Base-by-base conservation (phyloP, 1,140 invertebrate genomes). In the Plectrocnemia conspersa region DNA sequence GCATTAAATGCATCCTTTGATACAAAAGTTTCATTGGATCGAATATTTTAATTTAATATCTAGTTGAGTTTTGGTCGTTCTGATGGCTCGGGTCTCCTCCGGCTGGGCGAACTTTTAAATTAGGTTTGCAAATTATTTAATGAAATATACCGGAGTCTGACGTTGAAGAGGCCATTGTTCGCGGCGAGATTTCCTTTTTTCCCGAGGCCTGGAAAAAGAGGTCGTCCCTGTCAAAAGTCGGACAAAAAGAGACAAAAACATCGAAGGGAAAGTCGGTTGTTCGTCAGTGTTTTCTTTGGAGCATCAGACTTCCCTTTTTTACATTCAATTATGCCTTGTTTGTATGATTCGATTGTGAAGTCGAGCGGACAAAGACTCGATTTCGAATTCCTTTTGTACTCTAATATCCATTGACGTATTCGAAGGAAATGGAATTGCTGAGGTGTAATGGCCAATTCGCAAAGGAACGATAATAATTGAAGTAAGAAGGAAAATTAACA, bases 81-180 rank as follows among this genome's bases (percentile, higher is more conserved):
- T n/a, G n/a, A n/a, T n/a, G 18, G 27, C 27, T 7, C 6, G 27
- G 6, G 6, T 29, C 27, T 29, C 27, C n/a, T 6, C 27, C 27
- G 27, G 35, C 35, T 13, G 4, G 35, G 4, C 15, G 10, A 38
- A 38, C 7, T 38, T 38, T 38, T 7, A 38, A 38, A 38, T 38
- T 38, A 16, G 35, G 15, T 38, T 38, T 38, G 35, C 35, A 38
- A 38, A 38, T 38, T 38, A 16, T 38, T 38, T 38, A 38, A 38
- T 38, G 35, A 38, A 38, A 38, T 38, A 38, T 38, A n/a, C 35
- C 35, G 18, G 35, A 7, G 35, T 15, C 15, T 5, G 6, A 7
- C 11, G n/a, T n/a, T n/a, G 35, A 16, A 7, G 35, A 38, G 35
- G 13, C 10, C 35, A 9, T 38, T 38, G 35, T 38, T 38, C 27